Conservation (phyloP, 2,797 vertebrate species). For the Calcarius lapponicus region DNA sequence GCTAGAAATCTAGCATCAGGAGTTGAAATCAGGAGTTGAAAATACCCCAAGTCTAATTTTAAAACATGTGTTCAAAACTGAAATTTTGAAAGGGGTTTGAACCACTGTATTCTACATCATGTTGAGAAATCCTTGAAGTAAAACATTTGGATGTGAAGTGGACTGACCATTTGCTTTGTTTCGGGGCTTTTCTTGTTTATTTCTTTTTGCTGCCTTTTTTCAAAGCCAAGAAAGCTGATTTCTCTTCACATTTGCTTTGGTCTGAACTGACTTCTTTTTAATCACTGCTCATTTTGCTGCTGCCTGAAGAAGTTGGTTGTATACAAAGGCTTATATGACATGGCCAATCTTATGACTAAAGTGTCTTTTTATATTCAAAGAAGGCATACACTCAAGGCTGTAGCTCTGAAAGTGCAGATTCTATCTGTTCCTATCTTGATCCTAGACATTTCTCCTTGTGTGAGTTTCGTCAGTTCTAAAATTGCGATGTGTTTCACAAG, state of each 20-base stretch:
- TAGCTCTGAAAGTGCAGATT: background rate
- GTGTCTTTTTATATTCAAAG: constrained; percentile 8
- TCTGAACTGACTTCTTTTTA: background rate
- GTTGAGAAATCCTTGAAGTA: background rate
- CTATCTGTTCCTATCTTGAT: background rate
- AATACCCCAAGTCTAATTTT: background rate
- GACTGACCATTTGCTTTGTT: background rate
- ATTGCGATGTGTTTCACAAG: constrained; percentile 3
- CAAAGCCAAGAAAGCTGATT: background rate
- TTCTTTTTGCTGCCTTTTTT: background rate
- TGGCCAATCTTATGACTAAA: background rate
- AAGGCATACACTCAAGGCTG: background rate
- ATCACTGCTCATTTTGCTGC: background rate
- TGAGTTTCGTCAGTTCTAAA: constrained; percentile 6
- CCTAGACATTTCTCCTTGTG: background rate
- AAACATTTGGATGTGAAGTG: background rate
- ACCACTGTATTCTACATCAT: rapidly evolving
- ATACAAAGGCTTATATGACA: background rate
- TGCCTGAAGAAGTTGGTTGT: background rate
- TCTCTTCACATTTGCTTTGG: background rate
- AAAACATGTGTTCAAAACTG: background rate
- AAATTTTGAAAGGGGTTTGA: background rate
- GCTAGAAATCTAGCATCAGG: background rate
- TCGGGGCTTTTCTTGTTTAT: background rate
- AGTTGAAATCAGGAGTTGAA: background rate